phyloP scores from a whole-genome alignment of 2,888 invertebrate genomes.

The Erebia aethiops region DNA sequence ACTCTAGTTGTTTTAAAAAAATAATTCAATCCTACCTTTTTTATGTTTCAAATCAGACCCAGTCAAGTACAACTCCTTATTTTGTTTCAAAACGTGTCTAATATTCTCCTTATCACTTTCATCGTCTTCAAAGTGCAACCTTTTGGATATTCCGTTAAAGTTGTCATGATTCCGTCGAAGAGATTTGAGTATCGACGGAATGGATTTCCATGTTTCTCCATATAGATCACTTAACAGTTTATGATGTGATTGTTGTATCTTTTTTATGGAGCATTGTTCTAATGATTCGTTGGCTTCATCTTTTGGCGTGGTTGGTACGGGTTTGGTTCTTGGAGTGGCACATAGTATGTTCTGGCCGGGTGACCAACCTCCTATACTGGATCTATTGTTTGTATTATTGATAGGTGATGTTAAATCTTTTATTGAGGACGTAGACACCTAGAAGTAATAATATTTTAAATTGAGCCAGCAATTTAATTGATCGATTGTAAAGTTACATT shows the following conservation, averaged over 20 bases:
- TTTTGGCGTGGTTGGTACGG: conserved; percentile 65
- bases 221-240: conserved; percentile 78
- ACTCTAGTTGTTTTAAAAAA: no score
- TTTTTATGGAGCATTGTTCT: conserved; percentile 69
- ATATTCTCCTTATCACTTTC: conserved; percentile 70
- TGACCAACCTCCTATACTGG: conserved; percentile 71
- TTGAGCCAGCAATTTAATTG: no score
- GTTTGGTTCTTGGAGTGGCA: conserved; percentile 61
- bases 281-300: conserved; percentile 67
- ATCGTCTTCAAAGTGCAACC: conserved; percentile 62
- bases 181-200: conserved; percentile 70
- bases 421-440: conserved; percentile 67
- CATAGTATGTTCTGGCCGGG: conserved; percentile 70
- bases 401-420: conserved; percentile 49
- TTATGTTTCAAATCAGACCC: conserved; percentile 63
- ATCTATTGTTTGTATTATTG: conserved; percentile 47
- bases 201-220: conserved; percentile 81
- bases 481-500: no score
- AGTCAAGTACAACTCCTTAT: conserved; percentile 65
- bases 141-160: conserved; percentile 60
- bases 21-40: conserved; percentile 10
- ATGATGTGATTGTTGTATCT: conserved; percentile 68
- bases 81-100: conserved; percentile 53
- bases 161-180: conserved; percentile 56
- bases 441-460: conserved; percentile 39